A percentile compares a stretch with the other conserved stretches of the same genome.
These are phyloP conservation scores for Mechanitis mazaeus DNA, from an alignment of 2,888 invertebrate species.

Conservation along the genomic window DNA sequence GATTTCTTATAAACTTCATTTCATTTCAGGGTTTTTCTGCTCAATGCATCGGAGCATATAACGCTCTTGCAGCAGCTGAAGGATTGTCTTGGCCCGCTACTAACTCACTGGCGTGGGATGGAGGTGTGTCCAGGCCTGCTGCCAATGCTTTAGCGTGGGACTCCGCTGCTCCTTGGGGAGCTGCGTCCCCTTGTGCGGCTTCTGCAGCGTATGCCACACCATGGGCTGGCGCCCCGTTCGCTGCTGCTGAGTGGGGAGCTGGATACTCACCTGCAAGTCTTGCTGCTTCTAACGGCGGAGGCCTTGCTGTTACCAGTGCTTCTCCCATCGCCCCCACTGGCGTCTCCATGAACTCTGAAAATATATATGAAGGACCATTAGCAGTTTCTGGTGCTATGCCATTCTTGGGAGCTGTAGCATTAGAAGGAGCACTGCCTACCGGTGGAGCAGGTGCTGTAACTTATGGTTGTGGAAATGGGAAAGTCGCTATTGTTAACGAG, in stretches of 20 bases:
- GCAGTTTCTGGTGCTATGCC: constrained; percentile 41
- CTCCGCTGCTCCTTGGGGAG: constrained; percentile 8
- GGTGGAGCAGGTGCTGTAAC: constrained; percentile 41
- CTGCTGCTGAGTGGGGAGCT: constrained; percentile 32
- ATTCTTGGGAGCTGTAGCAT: constrained; percentile 41
- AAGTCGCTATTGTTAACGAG: constrained; percentile 39
- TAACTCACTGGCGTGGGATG: constrained; percentile 12
- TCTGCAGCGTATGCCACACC: constrained; percentile 9
- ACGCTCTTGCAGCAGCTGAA: constrained; percentile 8
- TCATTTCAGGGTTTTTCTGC: constrained; percentile 24
- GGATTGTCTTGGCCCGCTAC: constrained; percentile 11
- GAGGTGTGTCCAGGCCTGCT: constrained; percentile 8
- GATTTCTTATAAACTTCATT: neutral
- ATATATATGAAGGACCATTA: constrained; percentile 39
- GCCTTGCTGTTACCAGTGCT: constrained; percentile 34
- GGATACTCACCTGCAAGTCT: constrained; percentile 13
- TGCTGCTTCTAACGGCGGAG: constrained; percentile 23
- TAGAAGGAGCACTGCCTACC: constrained; percentile 41
- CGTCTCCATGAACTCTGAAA: constrained; percentile 41
- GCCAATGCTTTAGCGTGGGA: constrained; percentile 8
- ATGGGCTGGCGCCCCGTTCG: constrained; percentile 12
- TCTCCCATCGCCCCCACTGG: constrained; percentile 44
- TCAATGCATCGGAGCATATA: constrained; percentile 23
- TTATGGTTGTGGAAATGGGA: constrained; percentile 45
- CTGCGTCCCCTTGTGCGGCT: neutral